Base-by-base conservation (phyloP, 2,797 vertebrate genomes). In the Malurus leucopterus region DNA sequence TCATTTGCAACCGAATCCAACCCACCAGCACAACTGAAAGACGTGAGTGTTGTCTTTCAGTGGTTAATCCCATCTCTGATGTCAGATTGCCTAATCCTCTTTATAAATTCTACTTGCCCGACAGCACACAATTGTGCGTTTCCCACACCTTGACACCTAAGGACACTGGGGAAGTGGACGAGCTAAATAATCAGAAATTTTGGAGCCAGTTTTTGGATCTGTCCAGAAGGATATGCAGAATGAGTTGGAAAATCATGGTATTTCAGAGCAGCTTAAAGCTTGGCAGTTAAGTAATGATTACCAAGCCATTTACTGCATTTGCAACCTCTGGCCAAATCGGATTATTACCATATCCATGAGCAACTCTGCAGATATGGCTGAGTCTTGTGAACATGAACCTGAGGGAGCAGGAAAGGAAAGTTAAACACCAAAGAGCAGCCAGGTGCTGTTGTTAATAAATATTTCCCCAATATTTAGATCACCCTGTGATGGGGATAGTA, bases 361-460 rank as follows among this genome's bases (percentile, higher is more conserved):
- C n/a, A 78, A 27, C 51, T 50, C 61, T 24, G 54, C 41, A 79
- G 83, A 38, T 75, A 82, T 22, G 36, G 24, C 32, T 30, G 40
- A 49, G 27, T 27, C 71, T 63, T 46, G 22, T 44, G 49, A 89
- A 89, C 58, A 54, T 49, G 73, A 38, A 40, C 61, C 36, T 92
- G 40, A 44, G 54, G 32, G 54, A 88, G 80, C 13, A 21, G 43
- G 64, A 84, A 68, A 65, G 78, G 78, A 83, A 94, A 93, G 57
- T 88, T 68, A 88, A 92, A 88, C 71, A 89, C 61, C 71, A 76
- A 76, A 76, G 64, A 79, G 58, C 50, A 92, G 54, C 71, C 92
- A 94, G 92, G 91, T 93, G 89, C n/a, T 86, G 85, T 46, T 20
- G 7, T 55, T 92, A 88, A 87, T 68, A 86, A 84, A 93, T 40